Conservation (phyloP, 2,113 vertebrate genomes). For the Tachysurus vachellii region DNA sequence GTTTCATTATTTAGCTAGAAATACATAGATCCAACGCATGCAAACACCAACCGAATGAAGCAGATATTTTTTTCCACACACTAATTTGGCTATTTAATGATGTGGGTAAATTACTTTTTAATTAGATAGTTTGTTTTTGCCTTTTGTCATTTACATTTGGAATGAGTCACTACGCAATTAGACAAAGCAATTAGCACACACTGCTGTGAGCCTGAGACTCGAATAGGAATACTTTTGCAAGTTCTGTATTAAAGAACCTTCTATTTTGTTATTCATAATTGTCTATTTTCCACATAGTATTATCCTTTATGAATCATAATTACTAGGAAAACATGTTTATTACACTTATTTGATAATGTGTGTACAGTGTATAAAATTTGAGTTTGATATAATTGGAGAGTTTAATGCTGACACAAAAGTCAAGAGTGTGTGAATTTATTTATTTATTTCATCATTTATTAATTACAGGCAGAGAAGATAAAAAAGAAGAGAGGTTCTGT, state of each 20-base stretch:
- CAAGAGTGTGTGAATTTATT: conserved; percentile 12
- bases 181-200: conserved; percentile 51
- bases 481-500: conserved; percentile 96
- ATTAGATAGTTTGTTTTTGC: conserved; percentile 54
- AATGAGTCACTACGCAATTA: conserved; percentile 52
- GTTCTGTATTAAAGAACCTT: background rate
- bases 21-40: conserved; percentile 28
- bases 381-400: background rate
- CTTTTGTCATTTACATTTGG: conserved; percentile 48
- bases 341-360: background rate
- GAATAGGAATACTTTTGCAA: background rate
- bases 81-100: conserved; percentile 58
- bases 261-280: conserved; percentile 3
- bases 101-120: conserved; percentile 57
- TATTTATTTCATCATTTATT: conserved; percentile 29
- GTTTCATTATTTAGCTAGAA: conserved; percentile 19
- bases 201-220: background rate
- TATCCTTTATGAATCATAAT: background rate
- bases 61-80: conserved; percentile 11
- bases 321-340: background rate
- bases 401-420: background rate
- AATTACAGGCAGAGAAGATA: conserved; percentile 91
- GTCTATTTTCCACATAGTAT: background rate
- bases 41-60: conserved; percentile 29
- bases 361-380: background rate